phyloP scores from a whole-genome alignment of 2,797 vertebrate genomes.

The Scarus forsteni region DNA sequence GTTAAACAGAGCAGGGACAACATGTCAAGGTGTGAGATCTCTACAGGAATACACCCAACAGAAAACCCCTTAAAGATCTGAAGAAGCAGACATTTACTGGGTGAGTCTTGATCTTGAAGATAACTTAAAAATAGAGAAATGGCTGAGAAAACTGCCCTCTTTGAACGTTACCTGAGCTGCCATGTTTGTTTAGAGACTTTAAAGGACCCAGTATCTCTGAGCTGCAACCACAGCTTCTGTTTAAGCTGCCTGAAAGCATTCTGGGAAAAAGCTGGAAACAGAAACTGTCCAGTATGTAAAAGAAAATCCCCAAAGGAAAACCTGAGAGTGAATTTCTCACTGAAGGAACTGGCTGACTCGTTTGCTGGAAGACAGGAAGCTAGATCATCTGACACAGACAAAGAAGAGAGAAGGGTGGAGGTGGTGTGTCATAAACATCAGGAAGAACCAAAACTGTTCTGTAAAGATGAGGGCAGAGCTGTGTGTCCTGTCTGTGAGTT shows the following conservation, averaged over 20 bases:
- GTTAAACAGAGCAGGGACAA: no score
- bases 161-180: constrained; percentile 38
- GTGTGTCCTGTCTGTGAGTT: constrained; percentile 51
- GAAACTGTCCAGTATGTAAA: constrained; percentile 43
- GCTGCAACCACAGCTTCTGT: constrained; percentile 86
- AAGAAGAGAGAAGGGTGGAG: background rate
- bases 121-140: background rate
- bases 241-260: constrained; percentile 73
- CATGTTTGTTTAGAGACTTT: constrained; percentile 82
- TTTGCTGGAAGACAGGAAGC: constrained; percentile 1
- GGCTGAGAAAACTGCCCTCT: background rate
- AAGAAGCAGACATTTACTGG: background rate
- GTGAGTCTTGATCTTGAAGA: background rate
- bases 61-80: background rate
- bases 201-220: constrained; percentile 63
- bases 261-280: constrained; percentile 66
- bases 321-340: rapidly evolving
- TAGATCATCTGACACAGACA: background rate
- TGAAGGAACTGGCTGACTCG: constrained; percentile 26
- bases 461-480: constrained; percentile 28
- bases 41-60: background rate
- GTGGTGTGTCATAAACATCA: constrained; percentile 17
- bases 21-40: background rate
- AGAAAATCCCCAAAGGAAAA: background rate
- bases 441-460: constrained; percentile 27